These are phyloP conservation scores for Cinclus mexicanus DNA, from an alignment of 2,113 vertebrate genomes.

Conservation along the genomic window DNA sequence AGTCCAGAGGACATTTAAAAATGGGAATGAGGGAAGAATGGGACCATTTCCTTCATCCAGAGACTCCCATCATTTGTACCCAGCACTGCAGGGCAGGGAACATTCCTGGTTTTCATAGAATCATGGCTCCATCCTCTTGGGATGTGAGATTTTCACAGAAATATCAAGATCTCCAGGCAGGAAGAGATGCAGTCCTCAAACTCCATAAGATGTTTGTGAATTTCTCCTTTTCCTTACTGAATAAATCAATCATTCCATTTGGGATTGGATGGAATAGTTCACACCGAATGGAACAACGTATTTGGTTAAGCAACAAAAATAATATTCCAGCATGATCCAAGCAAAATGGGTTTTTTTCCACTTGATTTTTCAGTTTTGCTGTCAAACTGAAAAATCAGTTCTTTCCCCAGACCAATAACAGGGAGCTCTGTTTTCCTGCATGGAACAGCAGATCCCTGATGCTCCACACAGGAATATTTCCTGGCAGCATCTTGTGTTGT, in stretches of 20 bases:
- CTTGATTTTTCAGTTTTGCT: slow-evolving; percentile 44
- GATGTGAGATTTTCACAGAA: neutral
- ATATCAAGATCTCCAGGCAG: neutral
- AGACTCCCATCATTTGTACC: neutral
- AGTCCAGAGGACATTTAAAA: neutral
- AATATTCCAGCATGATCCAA: neutral
- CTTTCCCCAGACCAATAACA: neutral
- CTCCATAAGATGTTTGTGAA: neutral
- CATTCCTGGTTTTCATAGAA: neutral
- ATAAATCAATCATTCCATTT: neutral
- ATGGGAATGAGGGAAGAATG: neutral
- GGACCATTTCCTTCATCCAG: neutral
- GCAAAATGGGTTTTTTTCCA: neutral
- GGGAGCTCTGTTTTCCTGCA: neutral
- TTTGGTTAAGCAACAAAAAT: slow-evolving; percentile 17
- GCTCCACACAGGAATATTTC: slow-evolving; percentile 1
- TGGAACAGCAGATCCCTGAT: neutral
- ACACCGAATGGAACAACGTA: neutral
- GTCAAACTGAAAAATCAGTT: slow-evolving; percentile 55
- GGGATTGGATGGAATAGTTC: neutral
- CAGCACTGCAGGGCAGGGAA: neutral
- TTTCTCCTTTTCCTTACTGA: neutral
- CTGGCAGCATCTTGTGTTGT: slow-evolving; percentile 1
- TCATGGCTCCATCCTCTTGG: neutral
- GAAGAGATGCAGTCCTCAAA: neutral